These are phyloP conservation scores for Danaus plexippus DNA, from an alignment of 1,140 invertebrate species.

Conservation along the genomic window DNA sequence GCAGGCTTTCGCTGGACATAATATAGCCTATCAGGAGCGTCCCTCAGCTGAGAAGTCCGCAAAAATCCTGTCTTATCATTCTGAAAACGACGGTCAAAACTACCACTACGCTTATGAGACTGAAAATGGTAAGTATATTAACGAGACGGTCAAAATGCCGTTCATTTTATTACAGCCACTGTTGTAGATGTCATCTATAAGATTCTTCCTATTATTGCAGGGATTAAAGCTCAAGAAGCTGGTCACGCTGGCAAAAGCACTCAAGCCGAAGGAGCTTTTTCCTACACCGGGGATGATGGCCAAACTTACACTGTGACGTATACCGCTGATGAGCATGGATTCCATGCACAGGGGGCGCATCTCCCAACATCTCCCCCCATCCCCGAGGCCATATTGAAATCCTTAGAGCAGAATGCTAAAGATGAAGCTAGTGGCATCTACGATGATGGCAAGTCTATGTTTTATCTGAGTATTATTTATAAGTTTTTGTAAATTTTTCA, in stretches of 20 bases:
- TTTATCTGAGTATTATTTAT: not conserved
- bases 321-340: conserved; percentile 71
- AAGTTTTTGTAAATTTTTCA: too few relatives aligned
- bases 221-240: conserved; percentile 50
- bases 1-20: conserved; percentile 19
- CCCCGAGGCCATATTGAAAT: conserved; percentile 75
- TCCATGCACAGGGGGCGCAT: conserved; percentile 75
- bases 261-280: conserved; percentile 72
- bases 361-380: conserved; percentile 78
- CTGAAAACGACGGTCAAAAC: conserved; percentile 37
- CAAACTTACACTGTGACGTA: conserved; percentile 74
- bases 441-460: conserved; percentile 44
- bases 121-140: conserved; percentile 46
- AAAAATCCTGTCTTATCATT: conserved; percentile 39
- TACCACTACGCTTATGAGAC: conserved; percentile 58
- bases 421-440: conserved; percentile 48
- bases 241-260: conserved; percentile 60
- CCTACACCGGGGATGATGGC: conserved; percentile 78
- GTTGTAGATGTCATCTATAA: too few relatives aligned
- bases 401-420: conserved; percentile 71
- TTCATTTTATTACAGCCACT: too few relatives aligned
- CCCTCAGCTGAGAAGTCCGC: conserved; percentile 35
- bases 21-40: conserved; percentile 18
- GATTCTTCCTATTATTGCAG: conserved; percentile 24
- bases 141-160: too few relatives aligned